These are phyloP conservation scores for Tanypteryx hageni DNA, from an alignment of 2,888 invertebrate genomes.

Conservation along the genomic window DNA sequence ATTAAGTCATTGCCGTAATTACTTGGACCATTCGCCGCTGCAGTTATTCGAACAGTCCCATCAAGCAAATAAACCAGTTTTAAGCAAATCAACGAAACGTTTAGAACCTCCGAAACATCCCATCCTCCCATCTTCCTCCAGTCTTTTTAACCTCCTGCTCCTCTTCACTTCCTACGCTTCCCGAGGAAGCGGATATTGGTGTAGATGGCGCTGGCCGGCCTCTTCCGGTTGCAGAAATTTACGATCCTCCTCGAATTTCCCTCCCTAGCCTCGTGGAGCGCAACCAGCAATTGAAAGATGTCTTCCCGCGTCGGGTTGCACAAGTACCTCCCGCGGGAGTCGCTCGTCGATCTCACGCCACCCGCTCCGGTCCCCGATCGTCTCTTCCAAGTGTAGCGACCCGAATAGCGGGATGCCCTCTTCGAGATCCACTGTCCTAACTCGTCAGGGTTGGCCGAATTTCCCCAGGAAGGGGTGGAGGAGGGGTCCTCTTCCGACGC, in stretches of 20 bases:
- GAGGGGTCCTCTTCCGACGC: neutral
- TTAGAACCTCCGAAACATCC: neutral
- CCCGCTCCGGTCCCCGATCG: conserved; percentile 69
- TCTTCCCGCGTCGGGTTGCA: conserved; percentile 82
- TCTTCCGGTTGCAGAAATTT: conserved; percentile 80
- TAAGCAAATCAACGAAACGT: no score
- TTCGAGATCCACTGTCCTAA: conserved; percentile 67
- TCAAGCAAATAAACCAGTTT: no score
- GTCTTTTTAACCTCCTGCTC: neutral
- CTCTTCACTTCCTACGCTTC: conserved; percentile 72
- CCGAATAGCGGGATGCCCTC: conserved; percentile 79
- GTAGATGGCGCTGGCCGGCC: conserved; percentile 79
- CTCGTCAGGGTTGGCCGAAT: no score
- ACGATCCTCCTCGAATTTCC: conserved; percentile 78
- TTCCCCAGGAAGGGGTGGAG: neutral
- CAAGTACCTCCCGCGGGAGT: conserved; percentile 74
- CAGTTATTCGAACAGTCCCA: no score
- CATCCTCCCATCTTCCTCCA: conserved; percentile 65
- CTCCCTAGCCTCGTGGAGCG: conserved; percentile 80
- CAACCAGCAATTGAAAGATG: conserved; percentile 79
- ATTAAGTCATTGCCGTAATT: no score
- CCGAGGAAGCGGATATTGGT: conserved; percentile 82
- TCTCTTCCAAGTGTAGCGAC: conserved; percentile 81
- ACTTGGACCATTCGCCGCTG: no score
- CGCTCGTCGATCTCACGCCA: conserved; percentile 29